Evolutionary conservation across 2,888 invertebrate genomes (phyloP).

Genomic region (Pristionchus entomophagus): DNA sequence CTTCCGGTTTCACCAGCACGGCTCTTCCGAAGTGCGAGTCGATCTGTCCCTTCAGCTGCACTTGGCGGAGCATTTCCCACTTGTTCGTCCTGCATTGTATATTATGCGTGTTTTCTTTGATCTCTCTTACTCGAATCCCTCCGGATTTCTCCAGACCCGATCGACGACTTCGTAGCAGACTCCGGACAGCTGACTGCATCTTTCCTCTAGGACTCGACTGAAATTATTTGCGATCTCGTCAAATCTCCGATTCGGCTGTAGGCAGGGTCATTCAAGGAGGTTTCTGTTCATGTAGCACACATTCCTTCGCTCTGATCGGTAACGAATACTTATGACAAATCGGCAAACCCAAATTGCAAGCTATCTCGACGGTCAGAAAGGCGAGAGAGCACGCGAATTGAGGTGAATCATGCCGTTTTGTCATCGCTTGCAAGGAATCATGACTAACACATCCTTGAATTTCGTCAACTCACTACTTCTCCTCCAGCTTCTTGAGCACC

Average conservation of each 20-base stretch:
- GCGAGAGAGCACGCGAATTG: background rate
- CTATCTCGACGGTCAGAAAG: too few species aligned
- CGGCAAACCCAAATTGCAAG: too few species aligned
- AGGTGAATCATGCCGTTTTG: background rate
- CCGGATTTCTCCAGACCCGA: background rate
- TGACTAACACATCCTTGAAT: background rate
- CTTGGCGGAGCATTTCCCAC: constrained; percentile 40
- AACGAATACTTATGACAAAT: too few species aligned
- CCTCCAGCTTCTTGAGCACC: background rate
- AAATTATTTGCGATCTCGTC: background rate
- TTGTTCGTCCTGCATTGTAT: background rate
- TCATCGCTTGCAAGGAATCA: too few species aligned
- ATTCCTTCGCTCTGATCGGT: too few species aligned
- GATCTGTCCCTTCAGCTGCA: constrained; percentile 28
- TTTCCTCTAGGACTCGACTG: constrained; percentile 36
- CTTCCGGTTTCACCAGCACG: background rate
- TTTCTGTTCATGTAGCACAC: too few species aligned
- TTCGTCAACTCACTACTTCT: constrained; percentile 9
- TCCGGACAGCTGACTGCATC: constrained; percentile 36
- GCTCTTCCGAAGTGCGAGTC: constrained; percentile 44
- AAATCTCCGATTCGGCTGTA: background rate
- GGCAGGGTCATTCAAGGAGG: too few species aligned
- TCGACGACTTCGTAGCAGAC: constrained; percentile 47
- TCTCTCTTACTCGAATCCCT: constrained; percentile 21
- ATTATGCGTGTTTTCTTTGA: background rate